Conservation (phyloP, 2,888 invertebrate genomes). For the Heliconius hortense region DNA sequence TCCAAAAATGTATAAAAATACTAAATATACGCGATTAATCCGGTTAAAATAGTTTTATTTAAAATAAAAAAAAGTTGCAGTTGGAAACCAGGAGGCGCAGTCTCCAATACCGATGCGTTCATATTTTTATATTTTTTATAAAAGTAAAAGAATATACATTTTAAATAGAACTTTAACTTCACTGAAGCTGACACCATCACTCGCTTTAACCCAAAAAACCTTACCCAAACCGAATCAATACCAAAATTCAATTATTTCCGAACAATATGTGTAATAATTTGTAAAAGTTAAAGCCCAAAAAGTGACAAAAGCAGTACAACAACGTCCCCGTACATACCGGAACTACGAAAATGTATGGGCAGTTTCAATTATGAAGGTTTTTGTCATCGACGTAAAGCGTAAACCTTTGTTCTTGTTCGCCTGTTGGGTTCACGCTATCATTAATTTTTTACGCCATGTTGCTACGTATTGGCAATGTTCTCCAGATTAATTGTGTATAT, state of each 20-base stretch:
- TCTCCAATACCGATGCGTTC: too few species aligned
- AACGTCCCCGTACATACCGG: slow-evolving; percentile 9
- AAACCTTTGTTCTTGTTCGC: slow-evolving; percentile 10
- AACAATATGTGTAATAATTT: slow-evolving; percentile 23
- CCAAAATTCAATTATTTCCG: slow-evolving; percentile 16
- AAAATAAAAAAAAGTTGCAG: too few species aligned
- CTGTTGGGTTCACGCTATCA: slow-evolving; percentile 14
- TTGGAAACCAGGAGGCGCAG: too few species aligned
- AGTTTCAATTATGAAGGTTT: slow-evolving; percentile 34
- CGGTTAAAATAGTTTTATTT: too few species aligned
- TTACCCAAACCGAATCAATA: background rate
- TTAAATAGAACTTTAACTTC: background rate
- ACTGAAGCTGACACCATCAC: background rate
- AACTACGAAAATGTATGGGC: slow-evolving; percentile 27
- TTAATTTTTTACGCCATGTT: slow-evolving; percentile 15
- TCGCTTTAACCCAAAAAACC: background rate
- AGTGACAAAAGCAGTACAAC: slow-evolving; percentile 26
- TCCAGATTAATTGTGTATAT: background rate
- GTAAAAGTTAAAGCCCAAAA: slow-evolving; percentile 17
- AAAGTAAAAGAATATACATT: too few species aligned
- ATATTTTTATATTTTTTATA: too few species aligned
- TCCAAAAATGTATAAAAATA: too few species aligned
- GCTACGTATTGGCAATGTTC: slow-evolving; percentile 4
- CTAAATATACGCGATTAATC: too few species aligned
- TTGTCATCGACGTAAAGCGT: slow-evolving; percentile 28